phyloP scores from a whole-genome alignment of 1,140 invertebrate genomes.

The Apis laboriosa region DNA sequence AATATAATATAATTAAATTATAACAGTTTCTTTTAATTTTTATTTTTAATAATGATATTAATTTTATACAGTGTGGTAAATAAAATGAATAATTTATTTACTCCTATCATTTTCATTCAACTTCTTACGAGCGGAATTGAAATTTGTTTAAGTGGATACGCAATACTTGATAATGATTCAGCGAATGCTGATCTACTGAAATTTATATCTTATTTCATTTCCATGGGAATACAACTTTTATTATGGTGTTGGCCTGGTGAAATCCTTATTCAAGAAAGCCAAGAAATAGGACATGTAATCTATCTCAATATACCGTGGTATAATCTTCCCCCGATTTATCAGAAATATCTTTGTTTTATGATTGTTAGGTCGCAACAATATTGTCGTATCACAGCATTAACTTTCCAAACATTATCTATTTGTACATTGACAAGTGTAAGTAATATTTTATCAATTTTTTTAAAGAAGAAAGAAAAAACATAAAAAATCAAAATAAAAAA shows the following conservation, averaged over 20 bases:
- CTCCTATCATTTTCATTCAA: constrained; percentile 59
- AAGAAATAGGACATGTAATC: constrained; percentile 26
- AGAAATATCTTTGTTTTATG: constrained; percentile 42
- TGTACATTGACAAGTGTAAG: constrained; percentile 51
- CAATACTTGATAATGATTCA: constrained; percentile 25
- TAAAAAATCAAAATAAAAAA: too few relatives aligned
- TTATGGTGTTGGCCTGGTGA: constrained; percentile 55
- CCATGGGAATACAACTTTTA: constrained; percentile 48
- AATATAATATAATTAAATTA: background rate
- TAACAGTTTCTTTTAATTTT: background rate
- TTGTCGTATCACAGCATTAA: constrained; percentile 42
- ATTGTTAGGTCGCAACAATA: constrained; percentile 42
- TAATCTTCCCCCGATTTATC: constrained; percentile 23
- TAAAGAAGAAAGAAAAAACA: too few relatives aligned
- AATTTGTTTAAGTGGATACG: constrained; percentile 59
- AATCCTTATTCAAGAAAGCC: constrained; percentile 53
- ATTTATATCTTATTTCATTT: constrained; percentile 45
- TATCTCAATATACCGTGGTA: constrained; percentile 56
- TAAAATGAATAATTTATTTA: constrained; percentile 48
- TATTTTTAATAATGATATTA: background rate
- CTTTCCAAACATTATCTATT: constrained; percentile 47
- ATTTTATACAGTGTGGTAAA: constrained; percentile 38
- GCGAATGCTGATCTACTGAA: constrained; percentile 29
- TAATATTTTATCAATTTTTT: background rate
- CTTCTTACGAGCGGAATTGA: constrained; percentile 54